Percentiles rank a stretch among this genome's conserved stretches.
Evolutionary conservation across 2,797 vertebrate genomes (phyloP).

Genomic region (Graptemys geographica): DNA sequence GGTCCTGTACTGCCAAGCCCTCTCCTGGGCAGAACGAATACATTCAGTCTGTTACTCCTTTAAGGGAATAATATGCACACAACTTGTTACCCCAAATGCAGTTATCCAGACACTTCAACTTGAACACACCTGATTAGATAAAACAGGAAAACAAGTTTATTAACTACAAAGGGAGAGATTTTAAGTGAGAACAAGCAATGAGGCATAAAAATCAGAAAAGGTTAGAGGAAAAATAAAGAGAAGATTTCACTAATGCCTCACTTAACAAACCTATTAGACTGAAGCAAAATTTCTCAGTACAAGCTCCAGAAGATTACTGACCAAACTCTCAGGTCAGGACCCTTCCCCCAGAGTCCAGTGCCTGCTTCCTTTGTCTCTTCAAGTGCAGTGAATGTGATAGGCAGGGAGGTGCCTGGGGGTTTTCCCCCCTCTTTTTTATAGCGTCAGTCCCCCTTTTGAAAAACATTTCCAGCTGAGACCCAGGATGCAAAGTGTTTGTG

Average conservation of each 20-base stretch:
- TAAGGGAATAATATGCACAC: neutral
- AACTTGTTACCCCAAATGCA: neutral
- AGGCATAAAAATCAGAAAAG: neutral
- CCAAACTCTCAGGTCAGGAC: neutral
- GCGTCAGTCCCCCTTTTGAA: neutral
- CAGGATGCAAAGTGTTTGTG: neutral
- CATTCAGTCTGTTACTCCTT: neutral
- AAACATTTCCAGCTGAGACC: neutral
- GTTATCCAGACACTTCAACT: neutral
- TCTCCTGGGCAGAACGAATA: neutral
- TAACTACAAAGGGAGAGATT: neutral
- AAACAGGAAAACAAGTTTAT: neutral
- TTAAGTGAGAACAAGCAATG: too few relatives aligned
- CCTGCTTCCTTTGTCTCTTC: neutral
- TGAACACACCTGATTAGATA: neutral
- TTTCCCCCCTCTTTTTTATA: neutral
- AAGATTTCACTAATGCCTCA: neutral
- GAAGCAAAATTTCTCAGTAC: neutral
- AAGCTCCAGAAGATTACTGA: neutral
- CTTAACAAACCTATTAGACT: neutral
- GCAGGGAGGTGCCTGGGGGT: neutral
- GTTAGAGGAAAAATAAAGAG: neutral
- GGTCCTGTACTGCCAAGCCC: too few relatives aligned
- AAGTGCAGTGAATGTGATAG: neutral
- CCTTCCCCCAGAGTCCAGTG: neutral